Percentiles rank a stretch among this genome's conserved stretches.
Evolutionary conservation across 1,140 invertebrate genomes (phyloP).

Genomic region (Dendrolimus punctatus): DNA sequence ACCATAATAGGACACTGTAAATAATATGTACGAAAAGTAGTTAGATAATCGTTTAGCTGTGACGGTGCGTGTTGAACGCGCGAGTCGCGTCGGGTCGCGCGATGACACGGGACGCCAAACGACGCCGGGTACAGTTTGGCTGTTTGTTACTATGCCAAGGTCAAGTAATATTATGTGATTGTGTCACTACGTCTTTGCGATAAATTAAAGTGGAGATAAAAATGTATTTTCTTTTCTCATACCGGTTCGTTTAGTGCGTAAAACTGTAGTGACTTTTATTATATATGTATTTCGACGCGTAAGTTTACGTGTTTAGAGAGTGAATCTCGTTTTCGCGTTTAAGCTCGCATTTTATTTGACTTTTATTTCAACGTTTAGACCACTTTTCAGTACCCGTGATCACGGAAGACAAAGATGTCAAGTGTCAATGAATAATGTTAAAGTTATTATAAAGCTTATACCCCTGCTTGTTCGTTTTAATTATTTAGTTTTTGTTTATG

Average conservation of each 20-base stretch:
- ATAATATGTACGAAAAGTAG: conserved; percentile 12
- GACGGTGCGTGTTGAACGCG: conserved; percentile 8
- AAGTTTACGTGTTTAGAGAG: neutral
- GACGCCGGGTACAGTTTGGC: conserved; percentile 4
- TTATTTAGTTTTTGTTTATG: too few species aligned
- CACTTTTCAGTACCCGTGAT: too few species aligned
- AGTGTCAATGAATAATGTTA: too few species aligned
- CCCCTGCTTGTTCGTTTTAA: too few species aligned
- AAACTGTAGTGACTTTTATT: neutral
- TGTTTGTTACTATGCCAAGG: conserved; percentile 35
- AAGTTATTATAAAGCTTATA: too few species aligned
- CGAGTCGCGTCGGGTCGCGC: conserved; percentile 5
- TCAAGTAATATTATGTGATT: conserved; percentile 30
- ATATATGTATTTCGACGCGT: neutral
- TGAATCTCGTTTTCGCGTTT: neutral
- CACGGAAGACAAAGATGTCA: too few species aligned
- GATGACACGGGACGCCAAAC: conserved; percentile 10
- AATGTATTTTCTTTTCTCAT: conserved; percentile 16
- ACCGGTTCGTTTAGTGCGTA: neutral
- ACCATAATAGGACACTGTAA: conserved; percentile 14
- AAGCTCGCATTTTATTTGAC: too few species aligned
- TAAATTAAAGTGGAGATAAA: conserved; percentile 27
- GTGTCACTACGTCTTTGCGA: conserved; percentile 22
- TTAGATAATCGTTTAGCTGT: conserved; percentile 14
- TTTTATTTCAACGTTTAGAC: too few species aligned